Evolutionary conservation across 2,113 vertebrate species (phyloP).

Genomic region (Odocoileus virginianus): DNA sequence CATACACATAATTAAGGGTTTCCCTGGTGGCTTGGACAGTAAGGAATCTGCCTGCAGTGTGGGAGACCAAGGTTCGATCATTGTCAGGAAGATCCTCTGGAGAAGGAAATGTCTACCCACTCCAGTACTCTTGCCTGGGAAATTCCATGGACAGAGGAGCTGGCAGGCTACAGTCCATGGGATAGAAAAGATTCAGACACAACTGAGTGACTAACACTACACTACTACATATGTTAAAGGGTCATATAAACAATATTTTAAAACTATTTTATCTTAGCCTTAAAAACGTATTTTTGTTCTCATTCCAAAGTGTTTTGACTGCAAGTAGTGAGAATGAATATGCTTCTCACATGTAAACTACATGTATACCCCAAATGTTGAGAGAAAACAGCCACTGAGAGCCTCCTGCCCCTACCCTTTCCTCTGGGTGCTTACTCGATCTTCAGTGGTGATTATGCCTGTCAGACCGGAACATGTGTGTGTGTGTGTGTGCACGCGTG

Average conservation of each 20-base stretch:
- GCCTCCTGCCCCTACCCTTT: not conserved
- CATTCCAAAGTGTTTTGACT: not conserved
- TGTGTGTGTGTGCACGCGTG: not conserved
- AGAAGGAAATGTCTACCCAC: not conserved
- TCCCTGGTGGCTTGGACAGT: not conserved
- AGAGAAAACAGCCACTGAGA: not conserved
- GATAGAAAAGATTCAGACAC: not conserved
- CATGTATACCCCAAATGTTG: accelerated
- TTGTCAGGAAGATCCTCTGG: not conserved
- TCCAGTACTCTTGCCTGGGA: not conserved
- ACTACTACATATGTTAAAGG: not conserved
- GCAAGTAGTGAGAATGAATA: not conserved
- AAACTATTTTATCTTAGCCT: not conserved
- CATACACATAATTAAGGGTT: not conserved
- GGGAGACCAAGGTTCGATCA: not conserved
- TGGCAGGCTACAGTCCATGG: not conserved
- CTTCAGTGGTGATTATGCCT: not conserved
- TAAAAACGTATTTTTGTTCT: not conserved
- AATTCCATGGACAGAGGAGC: not conserved
- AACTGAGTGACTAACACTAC: not conserved
- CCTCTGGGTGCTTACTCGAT: accelerated
- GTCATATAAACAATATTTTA: not conserved
- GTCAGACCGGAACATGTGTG: accelerated
- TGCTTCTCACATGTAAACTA: too few species aligned
- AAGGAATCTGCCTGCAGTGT: not conserved